These are phyloP conservation scores for Alcis repandata DNA, from an alignment of 2,888 invertebrate species.

Conservation along the genomic window DNA sequence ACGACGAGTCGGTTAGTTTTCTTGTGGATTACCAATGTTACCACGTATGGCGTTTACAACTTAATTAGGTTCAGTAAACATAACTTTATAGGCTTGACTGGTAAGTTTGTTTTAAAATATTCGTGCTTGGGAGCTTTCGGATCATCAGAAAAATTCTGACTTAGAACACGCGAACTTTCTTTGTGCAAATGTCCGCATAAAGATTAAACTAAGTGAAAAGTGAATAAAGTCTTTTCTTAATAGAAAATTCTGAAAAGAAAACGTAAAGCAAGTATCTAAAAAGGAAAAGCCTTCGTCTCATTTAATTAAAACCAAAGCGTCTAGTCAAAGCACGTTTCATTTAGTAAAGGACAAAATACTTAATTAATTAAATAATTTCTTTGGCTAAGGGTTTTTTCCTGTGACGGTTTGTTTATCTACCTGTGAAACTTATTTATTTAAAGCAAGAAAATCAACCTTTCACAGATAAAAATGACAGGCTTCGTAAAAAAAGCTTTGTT, in stretches of 20 bases:
- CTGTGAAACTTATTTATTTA: conserved; percentile 9
- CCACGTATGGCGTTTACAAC: no score
- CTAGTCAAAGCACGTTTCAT: conserved; percentile 66
- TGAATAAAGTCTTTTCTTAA: not conserved
- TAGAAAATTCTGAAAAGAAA: conserved; percentile 4
- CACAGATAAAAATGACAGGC: not conserved
- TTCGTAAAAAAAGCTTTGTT: not conserved
- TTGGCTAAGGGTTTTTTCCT: conserved; percentile 57
- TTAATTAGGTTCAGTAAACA: no score
- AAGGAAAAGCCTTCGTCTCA: conserved; percentile 36
- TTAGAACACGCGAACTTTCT: no score
- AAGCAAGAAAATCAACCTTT: conserved; percentile 6
- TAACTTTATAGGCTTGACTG: no score
- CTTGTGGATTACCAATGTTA: no score
- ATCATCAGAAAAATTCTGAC: no score
- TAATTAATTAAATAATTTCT: conserved; percentile 71
- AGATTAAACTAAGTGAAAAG: not conserved
- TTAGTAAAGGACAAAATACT: conserved; percentile 66
- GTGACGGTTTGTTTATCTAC: conserved; percentile 63
- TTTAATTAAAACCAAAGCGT: conserved; percentile 65
- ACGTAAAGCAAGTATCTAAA: conserved; percentile 17
- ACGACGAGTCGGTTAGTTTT: no score
- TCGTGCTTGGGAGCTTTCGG: no score
- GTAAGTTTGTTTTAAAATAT: no score
- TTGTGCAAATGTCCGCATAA: not conserved